Conservation (phyloP, 2,888 invertebrate species). For the Ochropleura leucogaster region DNA sequence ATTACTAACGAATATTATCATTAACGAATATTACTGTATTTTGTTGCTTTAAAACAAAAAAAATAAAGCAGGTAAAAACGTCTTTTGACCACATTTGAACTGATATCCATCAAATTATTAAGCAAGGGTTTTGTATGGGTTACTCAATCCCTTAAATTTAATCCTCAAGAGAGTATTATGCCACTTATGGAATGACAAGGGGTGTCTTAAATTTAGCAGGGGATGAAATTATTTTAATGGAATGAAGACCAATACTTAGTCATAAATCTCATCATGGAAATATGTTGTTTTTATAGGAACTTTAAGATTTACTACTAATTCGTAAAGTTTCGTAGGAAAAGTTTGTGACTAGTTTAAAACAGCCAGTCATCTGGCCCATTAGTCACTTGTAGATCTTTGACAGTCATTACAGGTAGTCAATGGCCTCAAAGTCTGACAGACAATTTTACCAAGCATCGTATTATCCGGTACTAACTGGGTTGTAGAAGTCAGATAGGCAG, state of each 20-base stretch:
- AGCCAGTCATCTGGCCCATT: too few species aligned
- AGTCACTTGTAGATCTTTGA: too few species aligned
- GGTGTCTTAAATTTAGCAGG: not conserved
- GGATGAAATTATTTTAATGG: not conserved
- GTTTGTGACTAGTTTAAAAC: too few species aligned
- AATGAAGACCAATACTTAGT: not conserved
- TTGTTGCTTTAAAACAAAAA: too few species aligned
- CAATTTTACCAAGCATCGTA: too few species aligned
- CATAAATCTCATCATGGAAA: not conserved
- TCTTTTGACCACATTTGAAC: not conserved
- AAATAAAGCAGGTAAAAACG: not conserved
- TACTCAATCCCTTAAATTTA: slow-evolving; percentile 5
- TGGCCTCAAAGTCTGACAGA: too few species aligned
- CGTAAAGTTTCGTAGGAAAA: too few species aligned
- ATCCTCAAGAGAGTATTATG: not conserved
- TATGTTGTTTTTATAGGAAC: not conserved
- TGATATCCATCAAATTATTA: not conserved
- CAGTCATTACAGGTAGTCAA: too few species aligned
- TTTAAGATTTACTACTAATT: not conserved
- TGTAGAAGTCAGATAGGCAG: too few species aligned
- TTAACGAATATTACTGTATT: not conserved
- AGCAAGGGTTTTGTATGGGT: not conserved
- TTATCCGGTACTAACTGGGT: too few species aligned
- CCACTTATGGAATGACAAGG: slow-evolving; percentile 4
- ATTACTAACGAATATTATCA: too few species aligned